Evolutionary conservation across 2,888 invertebrate species (phyloP).

Genomic region (Leptinotarsa tumamoca): DNA sequence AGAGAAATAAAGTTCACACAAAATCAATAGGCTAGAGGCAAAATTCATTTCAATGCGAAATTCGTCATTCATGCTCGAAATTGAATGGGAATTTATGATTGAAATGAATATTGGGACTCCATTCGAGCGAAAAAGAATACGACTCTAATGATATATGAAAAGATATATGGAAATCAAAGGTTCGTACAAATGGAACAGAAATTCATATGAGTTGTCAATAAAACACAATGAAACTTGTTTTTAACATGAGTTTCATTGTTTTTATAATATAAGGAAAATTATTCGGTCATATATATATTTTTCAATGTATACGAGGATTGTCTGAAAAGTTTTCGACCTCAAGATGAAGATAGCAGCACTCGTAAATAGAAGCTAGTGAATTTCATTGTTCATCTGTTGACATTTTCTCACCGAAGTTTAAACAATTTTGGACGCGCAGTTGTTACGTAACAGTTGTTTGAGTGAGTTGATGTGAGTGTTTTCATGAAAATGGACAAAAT

Average conservation of each 20-base stretch:
- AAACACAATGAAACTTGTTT: not conserved
- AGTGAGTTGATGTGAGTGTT: too few species aligned
- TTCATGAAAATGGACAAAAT: too few species aligned
- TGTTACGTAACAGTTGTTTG: too few species aligned
- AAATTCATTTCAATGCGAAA: constrained; percentile 68
- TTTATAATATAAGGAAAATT: not conserved
- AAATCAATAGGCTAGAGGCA: constrained; percentile 64
- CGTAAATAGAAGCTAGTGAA: too few species aligned
- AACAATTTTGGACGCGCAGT: too few species aligned
- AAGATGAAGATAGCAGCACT: too few species aligned
- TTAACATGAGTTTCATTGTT: not conserved
- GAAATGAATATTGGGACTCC: constrained; percentile 64
- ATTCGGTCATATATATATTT: not conserved
- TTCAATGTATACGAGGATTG: not conserved
- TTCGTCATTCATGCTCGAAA: constrained; percentile 67
- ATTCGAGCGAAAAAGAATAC: constrained; percentile 62
- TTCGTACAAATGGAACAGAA: constrained; percentile 28
- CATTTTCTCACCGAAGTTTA: too few species aligned
- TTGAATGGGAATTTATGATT: constrained; percentile 67
- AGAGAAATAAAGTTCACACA: constrained; percentile 58
- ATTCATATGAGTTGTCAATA: not conserved
- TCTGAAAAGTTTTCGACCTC: too few species aligned
- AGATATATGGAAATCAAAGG: constrained; percentile 45
- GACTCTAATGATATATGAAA: constrained; percentile 62
- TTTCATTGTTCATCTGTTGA: too few species aligned